phyloP scores from a whole-genome alignment of 2,888 invertebrate genomes.

The Ochropleura leucogaster region DNA sequence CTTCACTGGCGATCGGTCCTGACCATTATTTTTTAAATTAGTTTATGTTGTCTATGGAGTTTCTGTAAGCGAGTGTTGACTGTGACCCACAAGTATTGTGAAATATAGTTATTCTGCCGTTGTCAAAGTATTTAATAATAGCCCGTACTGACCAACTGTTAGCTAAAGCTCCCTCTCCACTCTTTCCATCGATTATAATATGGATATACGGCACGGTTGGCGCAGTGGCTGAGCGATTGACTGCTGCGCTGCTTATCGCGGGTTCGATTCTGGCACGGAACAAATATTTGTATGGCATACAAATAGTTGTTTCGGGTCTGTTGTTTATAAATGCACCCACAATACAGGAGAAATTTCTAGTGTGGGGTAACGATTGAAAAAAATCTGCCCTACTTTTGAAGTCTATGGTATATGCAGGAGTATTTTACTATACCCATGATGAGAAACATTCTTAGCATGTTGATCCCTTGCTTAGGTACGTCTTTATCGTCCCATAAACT shows the following conservation, averaged over 20 bases:
- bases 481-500: constrained; percentile 20
- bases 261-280: no score
- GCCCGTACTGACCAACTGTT: neutral
- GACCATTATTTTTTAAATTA: constrained; percentile 22
- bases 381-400: neutral
- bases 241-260: no score
- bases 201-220: no score
- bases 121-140: neutral
- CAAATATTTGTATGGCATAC: no score
- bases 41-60: constrained; percentile 24
- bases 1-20: constrained; percentile 26
- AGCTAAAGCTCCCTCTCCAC: neutral
- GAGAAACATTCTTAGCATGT: neutral
- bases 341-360: no score
- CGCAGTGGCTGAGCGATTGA: no score
- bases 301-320: no score
- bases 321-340: no score
- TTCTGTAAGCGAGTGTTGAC: neutral
- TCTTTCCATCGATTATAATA: neutral
- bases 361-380: no score
- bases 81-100: neutral
- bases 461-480: neutral
- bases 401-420: neutral
- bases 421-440: neutral
- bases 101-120: neutral